Percentiles rank a stretch among this genome's conserved stretches.
Conservation (phyloP, 2,113 vertebrate species). For the Clarias gariepinus region DNA sequence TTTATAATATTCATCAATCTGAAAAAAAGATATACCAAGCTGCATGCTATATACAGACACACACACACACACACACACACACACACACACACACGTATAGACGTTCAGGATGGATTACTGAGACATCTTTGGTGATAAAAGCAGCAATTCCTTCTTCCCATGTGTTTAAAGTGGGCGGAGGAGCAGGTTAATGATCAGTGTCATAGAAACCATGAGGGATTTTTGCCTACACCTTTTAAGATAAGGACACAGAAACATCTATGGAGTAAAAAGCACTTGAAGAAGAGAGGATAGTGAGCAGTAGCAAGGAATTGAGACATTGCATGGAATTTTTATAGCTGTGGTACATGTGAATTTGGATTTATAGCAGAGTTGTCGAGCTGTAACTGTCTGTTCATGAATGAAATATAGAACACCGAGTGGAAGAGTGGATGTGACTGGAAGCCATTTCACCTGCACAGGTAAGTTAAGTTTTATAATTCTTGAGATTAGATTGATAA, state of each 20-base stretch:
- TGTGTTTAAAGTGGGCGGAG: constrained; percentile 67
- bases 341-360: constrained; percentile 48
- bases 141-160: constrained; percentile 41
- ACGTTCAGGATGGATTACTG: not conserved
- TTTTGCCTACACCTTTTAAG: constrained; percentile 47
- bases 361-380: not conserved
- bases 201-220: constrained; percentile 41
- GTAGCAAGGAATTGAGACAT: not conserved
- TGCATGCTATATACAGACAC: too few species aligned
- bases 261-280: constrained; percentile 25
- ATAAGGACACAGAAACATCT: constrained; percentile 53
- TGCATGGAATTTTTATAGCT: constrained; percentile 38
- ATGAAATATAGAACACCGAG: not conserved
- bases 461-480: not conserved
- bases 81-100: too few species aligned
- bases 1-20: not conserved
- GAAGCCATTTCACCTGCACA: not conserved
- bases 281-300: not conserved
- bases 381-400: not conserved
- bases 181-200: constrained; percentile 73
- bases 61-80: too few species aligned
- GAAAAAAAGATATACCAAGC: not conserved
- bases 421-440: not conserved
- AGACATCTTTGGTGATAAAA: not conserved
- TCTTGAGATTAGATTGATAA: not conserved